Conservation (phyloP, 2,888 invertebrate species). For the Nasonovia ribisnigri region DNA sequence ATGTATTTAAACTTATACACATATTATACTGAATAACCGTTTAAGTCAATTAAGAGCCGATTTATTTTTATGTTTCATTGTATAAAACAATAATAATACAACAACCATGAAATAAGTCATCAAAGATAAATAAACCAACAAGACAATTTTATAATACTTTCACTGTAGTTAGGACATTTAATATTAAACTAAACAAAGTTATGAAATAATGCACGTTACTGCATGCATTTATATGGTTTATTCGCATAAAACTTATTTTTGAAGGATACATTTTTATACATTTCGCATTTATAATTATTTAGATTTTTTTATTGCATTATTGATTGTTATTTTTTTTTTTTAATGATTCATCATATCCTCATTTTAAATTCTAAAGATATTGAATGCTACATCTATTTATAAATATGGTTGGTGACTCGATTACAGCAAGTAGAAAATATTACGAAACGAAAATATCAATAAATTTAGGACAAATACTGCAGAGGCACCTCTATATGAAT, state of each 20-base stretch:
- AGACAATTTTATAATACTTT: constrained; percentile 43
- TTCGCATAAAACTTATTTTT: neutral
- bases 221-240: neutral
- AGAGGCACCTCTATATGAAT: neutral
- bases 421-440: neutral
- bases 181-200: neutral
- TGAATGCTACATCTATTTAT: neutral
- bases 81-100: constrained; percentile 8
- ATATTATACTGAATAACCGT: neutral
- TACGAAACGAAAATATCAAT: neutral
- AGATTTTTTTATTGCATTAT: neutral
- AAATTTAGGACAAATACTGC: neutral
- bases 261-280: constrained; percentile 13
- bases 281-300: neutral
- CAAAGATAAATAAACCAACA: neutral
- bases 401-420: neutral
- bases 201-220: constrained; percentile 34
- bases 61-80: constrained; percentile 16
- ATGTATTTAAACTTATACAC: neutral
- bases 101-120: constrained; percentile 21
- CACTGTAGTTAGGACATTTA: constrained; percentile 25
- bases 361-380: neutral
- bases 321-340: neutral
- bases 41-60: neutral
- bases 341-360: neutral